These are phyloP conservation scores for Caradrina clavipalpis DNA, from an alignment of 2,888 invertebrate genomes.

Conservation along the genomic window DNA sequence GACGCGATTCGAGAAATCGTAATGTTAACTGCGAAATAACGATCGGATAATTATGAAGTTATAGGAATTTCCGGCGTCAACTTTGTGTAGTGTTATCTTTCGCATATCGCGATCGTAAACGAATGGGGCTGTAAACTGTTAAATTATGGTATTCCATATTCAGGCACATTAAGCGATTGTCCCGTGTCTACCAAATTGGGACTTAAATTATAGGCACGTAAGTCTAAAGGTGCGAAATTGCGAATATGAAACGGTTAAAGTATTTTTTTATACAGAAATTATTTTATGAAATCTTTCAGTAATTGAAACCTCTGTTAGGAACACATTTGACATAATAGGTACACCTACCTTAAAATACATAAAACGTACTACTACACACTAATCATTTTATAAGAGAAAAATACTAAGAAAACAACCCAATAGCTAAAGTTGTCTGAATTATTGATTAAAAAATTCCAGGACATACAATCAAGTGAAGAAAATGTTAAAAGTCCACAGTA, in stretches of 20 bases:
- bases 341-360: not conserved
- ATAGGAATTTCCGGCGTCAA: slow-evolving; percentile 53
- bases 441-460: too few relatives aligned
- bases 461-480: too few relatives aligned
- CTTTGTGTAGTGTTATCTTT: slow-evolving; percentile 50
- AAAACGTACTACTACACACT: too few relatives aligned
- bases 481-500: slow-evolving; percentile 65
- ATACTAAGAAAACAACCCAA: too few relatives aligned
- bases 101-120: slow-evolving; percentile 43
- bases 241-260: not conserved
- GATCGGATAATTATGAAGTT: slow-evolving; percentile 62
- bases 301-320: not conserved
- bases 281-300: not conserved
- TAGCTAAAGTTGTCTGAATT: too few relatives aligned
- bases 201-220: slow-evolving; percentile 35
- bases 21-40: slow-evolving; percentile 68
- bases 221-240: slow-evolving; percentile 16
- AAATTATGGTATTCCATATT: slow-evolving; percentile 37
- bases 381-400: too few relatives aligned
- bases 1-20: slow-evolving; percentile 56
- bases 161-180: slow-evolving; percentile 13
- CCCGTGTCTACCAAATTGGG: slow-evolving; percentile 24
- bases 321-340: not conserved
- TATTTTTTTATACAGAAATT: not conserved
- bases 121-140: slow-evolving; percentile 29